These are phyloP conservation scores for Halisarca cf. caerulea DNA, from an alignment of 37 sponge, comb jelly and placozoan genomes.

Conservation along the genomic window DNA sequence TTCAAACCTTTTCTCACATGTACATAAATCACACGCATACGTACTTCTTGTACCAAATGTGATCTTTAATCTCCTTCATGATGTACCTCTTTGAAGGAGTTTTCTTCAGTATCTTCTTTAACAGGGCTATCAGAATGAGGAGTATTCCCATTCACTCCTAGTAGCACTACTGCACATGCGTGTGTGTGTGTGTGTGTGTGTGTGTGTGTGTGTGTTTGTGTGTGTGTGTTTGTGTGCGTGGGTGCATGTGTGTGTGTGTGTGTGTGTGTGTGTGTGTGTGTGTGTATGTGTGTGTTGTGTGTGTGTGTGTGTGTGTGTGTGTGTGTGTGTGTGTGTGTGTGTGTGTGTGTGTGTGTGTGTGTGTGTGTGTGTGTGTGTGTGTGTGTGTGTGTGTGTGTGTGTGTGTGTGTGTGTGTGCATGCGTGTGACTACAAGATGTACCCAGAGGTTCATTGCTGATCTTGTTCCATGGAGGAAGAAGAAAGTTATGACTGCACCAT, in stretches of 20 bases:
- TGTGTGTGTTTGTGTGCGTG: too few relatives aligned
- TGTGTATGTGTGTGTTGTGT: too few relatives aligned
- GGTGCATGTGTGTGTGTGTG: too few relatives aligned
- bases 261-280: too few relatives aligned
- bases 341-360: too few relatives aligned
- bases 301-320: too few relatives aligned
- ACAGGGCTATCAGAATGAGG: constrained; percentile 53
- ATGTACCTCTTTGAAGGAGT: constrained; percentile 53
- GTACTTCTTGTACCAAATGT: constrained; percentile 83
- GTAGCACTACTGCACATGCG: background rate
- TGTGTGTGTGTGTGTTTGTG: too few relatives aligned
- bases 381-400: too few relatives aligned
- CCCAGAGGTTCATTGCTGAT: constrained; percentile 88
- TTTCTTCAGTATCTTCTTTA: constrained; percentile 78
- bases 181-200: background rate
- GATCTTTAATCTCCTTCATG: constrained; percentile 66
- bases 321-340: background rate
- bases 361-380: too few relatives aligned
- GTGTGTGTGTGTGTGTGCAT: too few relatives aligned
- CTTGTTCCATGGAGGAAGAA: constrained; percentile 83
- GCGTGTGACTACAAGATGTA: background rate
- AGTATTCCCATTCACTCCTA: background rate
- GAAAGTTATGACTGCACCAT: constrained; percentile 73
- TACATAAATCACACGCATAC: background rate
- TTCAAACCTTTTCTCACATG: background rate